Base-by-base conservation (phyloP, 1,140 invertebrate genomes). In the Aphelenchoides besseyi region DNA sequence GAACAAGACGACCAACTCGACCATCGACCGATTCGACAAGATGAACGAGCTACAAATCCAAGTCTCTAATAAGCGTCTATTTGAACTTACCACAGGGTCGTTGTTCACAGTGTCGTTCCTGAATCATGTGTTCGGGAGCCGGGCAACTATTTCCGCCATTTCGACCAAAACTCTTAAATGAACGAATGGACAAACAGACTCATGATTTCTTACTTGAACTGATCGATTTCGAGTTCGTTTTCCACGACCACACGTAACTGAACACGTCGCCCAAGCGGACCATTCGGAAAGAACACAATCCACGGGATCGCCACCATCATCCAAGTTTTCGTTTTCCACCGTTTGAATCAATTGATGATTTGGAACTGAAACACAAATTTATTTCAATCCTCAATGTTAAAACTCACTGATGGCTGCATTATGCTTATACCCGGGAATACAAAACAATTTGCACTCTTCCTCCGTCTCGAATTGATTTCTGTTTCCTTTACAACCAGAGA, bases 121-220 rank as follows among this genome's bases (percentile, higher is more conserved):
- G 87, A 33, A 85, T 83, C 16, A 87, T 68, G 70, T 85, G 85
- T 33, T 83, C 81, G 16, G 77, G 28, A 9, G 79, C 82, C 0
- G 90, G 90, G 74, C 91, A 92, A 8, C 88, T 79, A 74, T 85
- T 87, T 0, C 91, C 91, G 1, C 90, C 90, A 82, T 91, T 90
- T 75, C 88, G 84, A 0, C 90, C 85, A 70, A 89, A 69, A 36
- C 32, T 59, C 55, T 59, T 33, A 29, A 28, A 29, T 59, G 5
- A 18, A 8, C 16, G 55, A 33, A 8, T 28, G 41, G 41, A n/a
- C n/a, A n/a, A n/a, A n/a, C n/a, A n/a, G n/a, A n/a, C n/a, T n/a
- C n/a, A n/a, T n/a, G 5, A 18, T 8, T 59, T 28, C 18, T 12
- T 76, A 89, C 86, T 85, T 88, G 88, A 61, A 73, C 84, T 75